These are phyloP conservation scores for Medauroidea extradentata DNA, from an alignment of 1,140 invertebrate species.

Conservation along the genomic window DNA sequence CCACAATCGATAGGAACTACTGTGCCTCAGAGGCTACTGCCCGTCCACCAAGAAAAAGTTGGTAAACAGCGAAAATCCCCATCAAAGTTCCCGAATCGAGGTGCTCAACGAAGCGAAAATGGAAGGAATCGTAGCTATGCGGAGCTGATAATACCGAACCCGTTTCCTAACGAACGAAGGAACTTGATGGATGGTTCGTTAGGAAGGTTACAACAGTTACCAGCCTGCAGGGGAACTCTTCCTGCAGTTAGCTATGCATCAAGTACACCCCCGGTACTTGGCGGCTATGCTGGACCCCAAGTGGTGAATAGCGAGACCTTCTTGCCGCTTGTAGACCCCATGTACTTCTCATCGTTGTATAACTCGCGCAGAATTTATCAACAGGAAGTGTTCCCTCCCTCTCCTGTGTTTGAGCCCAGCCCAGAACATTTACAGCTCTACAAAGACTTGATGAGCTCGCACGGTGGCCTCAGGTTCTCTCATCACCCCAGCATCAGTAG, in stretches of 20 bases:
- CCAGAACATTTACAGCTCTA: constrained; percentile 13
- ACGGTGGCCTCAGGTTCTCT: not conserved
- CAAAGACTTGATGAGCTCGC: constrained; percentile 8
- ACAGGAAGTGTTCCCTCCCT: not conserved
- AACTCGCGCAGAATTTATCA: not conserved
- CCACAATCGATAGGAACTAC: constrained; percentile 25
- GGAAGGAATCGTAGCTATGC: not conserved
- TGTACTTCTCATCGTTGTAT: constrained; percentile 8
- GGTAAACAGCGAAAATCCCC: not conserved
- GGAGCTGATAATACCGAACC: constrained; percentile 6
- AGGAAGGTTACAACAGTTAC: no score
- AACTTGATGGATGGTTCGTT: no score
- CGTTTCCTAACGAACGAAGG: not conserved
- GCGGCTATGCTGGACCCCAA: no score
- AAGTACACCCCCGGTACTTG: no score
- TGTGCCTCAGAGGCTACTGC: not conserved
- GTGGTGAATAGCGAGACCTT: no score
- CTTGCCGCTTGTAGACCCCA: constrained; percentile 5
- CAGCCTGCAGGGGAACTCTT: no score
- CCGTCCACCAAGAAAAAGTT: not conserved
- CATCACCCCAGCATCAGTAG: not conserved
- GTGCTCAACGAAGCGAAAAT: constrained; percentile 2
- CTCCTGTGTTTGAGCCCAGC: not conserved
- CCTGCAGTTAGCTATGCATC: no score
- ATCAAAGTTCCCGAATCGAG: not conserved